phyloP scores from a whole-genome alignment of 2,888 invertebrate genomes.

The Pimpla rufipes region DNA sequence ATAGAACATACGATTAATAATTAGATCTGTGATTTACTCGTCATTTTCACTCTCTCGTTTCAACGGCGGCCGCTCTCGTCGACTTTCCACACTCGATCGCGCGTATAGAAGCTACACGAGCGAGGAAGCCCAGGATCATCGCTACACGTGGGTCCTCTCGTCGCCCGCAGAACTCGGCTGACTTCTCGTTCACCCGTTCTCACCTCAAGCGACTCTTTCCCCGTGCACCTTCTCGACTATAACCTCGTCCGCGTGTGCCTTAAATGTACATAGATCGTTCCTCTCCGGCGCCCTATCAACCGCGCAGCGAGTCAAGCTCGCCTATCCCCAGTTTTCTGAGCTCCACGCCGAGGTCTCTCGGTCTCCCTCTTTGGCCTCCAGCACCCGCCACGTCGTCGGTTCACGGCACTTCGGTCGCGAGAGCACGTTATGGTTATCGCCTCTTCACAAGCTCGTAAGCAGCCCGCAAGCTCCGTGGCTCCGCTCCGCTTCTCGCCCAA shows the following conservation, averaged over 20 bases:
- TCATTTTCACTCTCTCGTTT: not conserved
- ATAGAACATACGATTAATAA: no score
- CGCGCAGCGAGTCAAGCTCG: conserved; percentile 26
- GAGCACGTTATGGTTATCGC: conserved; percentile 82
- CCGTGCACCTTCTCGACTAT: not conserved
- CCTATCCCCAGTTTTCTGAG: conserved; percentile 38
- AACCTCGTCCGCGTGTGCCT: not conserved
- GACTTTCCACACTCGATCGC: not conserved
- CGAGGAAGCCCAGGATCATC: not conserved
- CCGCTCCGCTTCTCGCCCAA: conserved; percentile 71
- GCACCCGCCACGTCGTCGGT: conserved; percentile 51
- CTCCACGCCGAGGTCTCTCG: conserved; percentile 13
- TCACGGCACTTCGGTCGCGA: conserved; percentile 66
- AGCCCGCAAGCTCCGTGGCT: conserved; percentile 77
- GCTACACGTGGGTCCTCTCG: conserved; percentile 19
- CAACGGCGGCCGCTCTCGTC: not conserved
- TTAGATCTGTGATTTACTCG: no score
- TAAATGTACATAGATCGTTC: not conserved
- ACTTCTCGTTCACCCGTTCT: conserved; percentile 33
- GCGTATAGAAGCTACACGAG: not conserved
- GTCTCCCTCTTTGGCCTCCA: conserved; percentile 34
- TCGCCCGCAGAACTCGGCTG: conserved; percentile 38
- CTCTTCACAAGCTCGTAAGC: conserved; percentile 84
- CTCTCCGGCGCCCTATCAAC: conserved; percentile 31
- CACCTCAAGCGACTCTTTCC: conserved; percentile 10